These are phyloP conservation scores for Herpetotheres cachinnans DNA, from an alignment of 2,113 vertebrate genomes.

Conservation along the genomic window DNA sequence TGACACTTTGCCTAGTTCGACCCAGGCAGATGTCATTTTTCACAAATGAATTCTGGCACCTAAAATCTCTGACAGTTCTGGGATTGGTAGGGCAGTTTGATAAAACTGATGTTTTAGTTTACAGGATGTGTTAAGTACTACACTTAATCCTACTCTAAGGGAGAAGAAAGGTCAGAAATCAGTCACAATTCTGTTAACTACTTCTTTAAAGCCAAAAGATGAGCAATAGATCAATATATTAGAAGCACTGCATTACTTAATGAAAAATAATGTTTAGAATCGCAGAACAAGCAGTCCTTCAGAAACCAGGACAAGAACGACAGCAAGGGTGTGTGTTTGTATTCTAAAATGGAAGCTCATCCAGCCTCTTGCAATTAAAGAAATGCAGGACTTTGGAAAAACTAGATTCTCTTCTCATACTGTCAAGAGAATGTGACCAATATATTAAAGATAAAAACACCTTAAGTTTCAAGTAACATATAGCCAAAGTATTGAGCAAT, in stretches of 20 bases:
- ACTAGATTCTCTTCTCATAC: background rate
- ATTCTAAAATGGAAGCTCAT: background rate
- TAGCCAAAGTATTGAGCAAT: background rate
- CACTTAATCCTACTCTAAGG: background rate
- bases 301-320: background rate
- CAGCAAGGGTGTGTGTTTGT: too few relatives aligned
- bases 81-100: background rate
- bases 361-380: background rate
- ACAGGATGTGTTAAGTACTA: background rate
- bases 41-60: background rate
- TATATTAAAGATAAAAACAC: background rate
- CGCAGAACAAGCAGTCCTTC: background rate
- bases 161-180: background rate
- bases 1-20: too few relatives aligned
- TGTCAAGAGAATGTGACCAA: background rate
- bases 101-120: background rate
- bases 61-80: background rate
- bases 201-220: background rate
- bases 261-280: background rate
- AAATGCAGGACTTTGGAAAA: background rate
- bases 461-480: background rate
- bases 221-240: rapidly evolving
- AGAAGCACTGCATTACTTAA: background rate
- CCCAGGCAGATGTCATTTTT: background rate
- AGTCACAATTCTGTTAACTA: background rate